These are phyloP conservation scores for Cacoxenus indagator DNA, from an alignment of 2,888 invertebrate species.

Conservation along the genomic window DNA sequence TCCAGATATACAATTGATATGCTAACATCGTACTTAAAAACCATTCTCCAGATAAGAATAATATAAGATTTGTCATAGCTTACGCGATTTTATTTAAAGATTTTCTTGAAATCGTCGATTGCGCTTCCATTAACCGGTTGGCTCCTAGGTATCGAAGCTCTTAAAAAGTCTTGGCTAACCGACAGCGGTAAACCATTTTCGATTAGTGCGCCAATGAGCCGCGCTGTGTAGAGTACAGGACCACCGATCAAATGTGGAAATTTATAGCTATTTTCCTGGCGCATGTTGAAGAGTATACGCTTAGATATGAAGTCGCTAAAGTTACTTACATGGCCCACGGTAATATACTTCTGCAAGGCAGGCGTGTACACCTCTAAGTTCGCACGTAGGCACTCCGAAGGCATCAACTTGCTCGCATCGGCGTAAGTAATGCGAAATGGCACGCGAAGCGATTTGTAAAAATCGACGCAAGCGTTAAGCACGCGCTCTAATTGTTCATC, in stretches of 20 bases:
- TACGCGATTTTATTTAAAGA: conserved; percentile 62
- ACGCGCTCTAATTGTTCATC: conserved; percentile 74
- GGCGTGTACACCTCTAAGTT: conserved; percentile 83
- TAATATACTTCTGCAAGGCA: conserved; percentile 75
- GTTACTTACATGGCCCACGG: conserved; percentile 81
- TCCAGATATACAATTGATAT: conserved; percentile 67
- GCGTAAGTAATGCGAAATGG: conserved; percentile 78
- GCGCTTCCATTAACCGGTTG: conserved; percentile 27
- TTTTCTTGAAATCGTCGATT: conserved; percentile 58
- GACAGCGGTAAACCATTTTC: conserved; percentile 73
- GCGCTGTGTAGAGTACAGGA: conserved; percentile 80
- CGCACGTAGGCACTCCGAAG: conserved; percentile 78
- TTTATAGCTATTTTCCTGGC: conserved; percentile 73
- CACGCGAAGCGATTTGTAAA: conserved; percentile 78
- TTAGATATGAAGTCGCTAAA: conserved; percentile 84
- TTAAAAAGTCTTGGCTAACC: conserved; percentile 33
- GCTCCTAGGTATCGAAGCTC: not conserved
- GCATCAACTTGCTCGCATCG: conserved; percentile 75
- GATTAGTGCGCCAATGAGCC: conserved; percentile 80
- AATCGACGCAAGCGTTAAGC: conserved; percentile 72
- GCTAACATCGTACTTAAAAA: conserved; percentile 31
- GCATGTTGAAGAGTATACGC: conserved; percentile 80
- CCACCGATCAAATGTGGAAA: conserved; percentile 82
- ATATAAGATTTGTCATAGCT: too few species aligned
- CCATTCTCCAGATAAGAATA: too few species aligned